Base-by-base conservation (phyloP, 2,113 vertebrate genomes). In the Xiphophorus couchianus region DNA sequence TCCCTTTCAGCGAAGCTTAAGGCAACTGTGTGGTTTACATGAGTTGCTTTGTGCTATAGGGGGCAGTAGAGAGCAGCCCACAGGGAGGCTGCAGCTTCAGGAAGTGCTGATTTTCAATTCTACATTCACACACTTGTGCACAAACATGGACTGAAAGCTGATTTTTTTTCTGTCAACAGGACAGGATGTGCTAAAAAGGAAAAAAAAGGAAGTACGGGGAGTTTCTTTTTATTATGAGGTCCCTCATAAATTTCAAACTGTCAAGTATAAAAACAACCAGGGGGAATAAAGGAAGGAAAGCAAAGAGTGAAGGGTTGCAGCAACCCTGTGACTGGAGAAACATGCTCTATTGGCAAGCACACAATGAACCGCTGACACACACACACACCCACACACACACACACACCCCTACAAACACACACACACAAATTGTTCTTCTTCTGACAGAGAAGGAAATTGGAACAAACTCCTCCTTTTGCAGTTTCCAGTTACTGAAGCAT, bases 401-500 rank as follows among this genome's bases (percentile, higher is more conserved):
- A 66, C 51, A 31, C 33, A 8, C 33, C 1, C 8, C 6, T 1
- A 35, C 33, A 33, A 7, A 48, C n/a, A 66, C 44, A 69, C 62
- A 51, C 48, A 63, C 4, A 42, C 0, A 62, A 68, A 30, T 27
- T 63, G 37, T 61, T 71, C 51, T 62, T 69, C 37, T 80, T 73
- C 60, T 79, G 68, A 73, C 72, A 76, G n/a, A 77, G 17, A 74
- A 81, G 83, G 86, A 89, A 84, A 87, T 12, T 70, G 54, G 63
- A 86, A 78, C 29, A 28, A 84, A 74, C 79, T 73, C 84, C 82
- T 71, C 85, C 81, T 89, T 79, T 37, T 86, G 77, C 78, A 89
- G 70, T 89, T 92, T 90, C 86, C 74, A 84, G 54, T 89, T 67
- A 78, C 48, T 78, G 82, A 89, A 85, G 84, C 75, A 77, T 14